Evolutionary conservation across 2,888 invertebrate species (phyloP), one percentile per base, ranked within the genome.

Genomic region (Eristalinus aeneus): DNA sequence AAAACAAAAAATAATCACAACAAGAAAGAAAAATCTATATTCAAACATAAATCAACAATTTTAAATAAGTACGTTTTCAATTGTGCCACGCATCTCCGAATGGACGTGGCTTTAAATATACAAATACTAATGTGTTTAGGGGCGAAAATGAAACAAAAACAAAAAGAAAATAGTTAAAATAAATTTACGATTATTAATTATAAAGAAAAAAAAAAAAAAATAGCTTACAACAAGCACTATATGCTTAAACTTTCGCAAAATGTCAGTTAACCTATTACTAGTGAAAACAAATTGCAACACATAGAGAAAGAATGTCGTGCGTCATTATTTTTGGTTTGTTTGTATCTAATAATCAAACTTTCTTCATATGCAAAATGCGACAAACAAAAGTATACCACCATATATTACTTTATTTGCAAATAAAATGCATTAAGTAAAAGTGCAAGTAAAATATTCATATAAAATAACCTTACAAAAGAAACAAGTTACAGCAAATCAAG

Each of bases 161-260:
- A 31, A 68, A 11, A 46, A 72, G 53, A 6, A 71, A 74, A 78
- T 74, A 78, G 32, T 58, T 39, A 69, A 64, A 32, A 73, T 63
- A 74, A 54, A 64, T 39, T 22, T 20, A 61, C 22, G 32, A 61
- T 16, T 46, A 46, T 46, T 16, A 46, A 46, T 39, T 12, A 39
- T 12, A 54, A 53, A 27, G 5, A 27, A 27, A 2, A 54, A 46
- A 27, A 27, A 27, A 27, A 2, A 54, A 46, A 79, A 56, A 68
- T 71, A 81, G 85, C 81, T 81, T 81, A 86, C 72, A 76, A 86
- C 82, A 86, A 82, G 86, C 86, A 86, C 82, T 78, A 71, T 74
- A 82, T 82, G 86, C 86, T 86, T 82, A 82, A 34, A 86, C 82
- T 86, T 86, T 74, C 82, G 86, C 86, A 82, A 78, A 69, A 71